Evolutionary conservation across 2,113 vertebrate species (phyloP).

Genomic region (Mus pahari): DNA sequence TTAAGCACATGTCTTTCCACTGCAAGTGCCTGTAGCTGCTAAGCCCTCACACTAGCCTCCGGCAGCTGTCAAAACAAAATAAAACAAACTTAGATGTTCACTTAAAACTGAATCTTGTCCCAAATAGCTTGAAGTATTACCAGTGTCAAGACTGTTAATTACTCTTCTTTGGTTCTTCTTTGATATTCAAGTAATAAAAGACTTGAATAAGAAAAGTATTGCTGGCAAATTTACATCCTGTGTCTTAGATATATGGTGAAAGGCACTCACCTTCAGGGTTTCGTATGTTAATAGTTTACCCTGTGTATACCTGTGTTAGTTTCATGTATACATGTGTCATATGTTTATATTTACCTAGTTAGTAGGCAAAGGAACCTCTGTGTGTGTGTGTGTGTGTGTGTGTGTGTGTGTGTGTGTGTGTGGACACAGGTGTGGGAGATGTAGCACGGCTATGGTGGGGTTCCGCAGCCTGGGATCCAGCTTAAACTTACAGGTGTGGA

Average conservation of each 20-base stretch:
- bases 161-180: background rate
- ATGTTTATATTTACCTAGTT: background rate
- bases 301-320: background rate
- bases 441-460: too few species aligned
- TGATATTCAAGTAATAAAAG: constrained; percentile 25
- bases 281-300: constrained; percentile 28
- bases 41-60: background rate
- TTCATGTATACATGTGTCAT: background rate
- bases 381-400: background rate
- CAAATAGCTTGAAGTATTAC: constrained; percentile 34
- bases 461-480: too few species aligned
- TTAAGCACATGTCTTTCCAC: background rate
- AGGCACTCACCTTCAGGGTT: constrained; percentile 26
- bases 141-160: constrained; percentile 1
- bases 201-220: background rate
- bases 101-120: background rate
- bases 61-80: background rate
- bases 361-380: background rate
- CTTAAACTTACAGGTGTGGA: too few species aligned
- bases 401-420: background rate
- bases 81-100: constrained; percentile 2
- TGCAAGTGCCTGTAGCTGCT: background rate
- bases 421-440: too few species aligned
- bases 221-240: background rate
- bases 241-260: background rate